Evolutionary conservation across 2,113 vertebrate species (phyloP).

Genomic region (Oreamnos americanus): DNA sequence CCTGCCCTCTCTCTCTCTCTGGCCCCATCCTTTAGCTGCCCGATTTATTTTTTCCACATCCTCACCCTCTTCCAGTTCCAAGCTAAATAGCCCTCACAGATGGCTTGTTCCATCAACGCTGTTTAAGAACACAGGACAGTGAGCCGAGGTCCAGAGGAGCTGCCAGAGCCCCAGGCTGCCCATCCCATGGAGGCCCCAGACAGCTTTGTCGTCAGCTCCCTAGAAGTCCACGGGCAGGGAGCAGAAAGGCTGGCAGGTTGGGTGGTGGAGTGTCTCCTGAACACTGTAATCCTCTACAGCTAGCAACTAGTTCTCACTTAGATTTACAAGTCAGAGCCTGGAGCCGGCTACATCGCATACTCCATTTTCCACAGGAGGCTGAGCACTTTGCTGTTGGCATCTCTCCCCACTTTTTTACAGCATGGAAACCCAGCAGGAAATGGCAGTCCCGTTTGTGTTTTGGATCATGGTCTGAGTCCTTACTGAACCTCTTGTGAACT

Average conservation of each 20-base stretch:
- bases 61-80: conserved; percentile 68
- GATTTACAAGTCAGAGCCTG: conserved; percentile 68
- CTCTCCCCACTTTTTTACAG: conserved; percentile 54
- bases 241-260: conserved; percentile 29
- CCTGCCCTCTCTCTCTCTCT: conserved; percentile 60
- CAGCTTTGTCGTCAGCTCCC: conserved; percentile 44
- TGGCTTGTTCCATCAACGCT: conserved; percentile 68
- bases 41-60: conserved; percentile 72
- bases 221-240: not conserved
- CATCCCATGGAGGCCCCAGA: conserved; percentile 31
- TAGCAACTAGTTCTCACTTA: conserved; percentile 60
- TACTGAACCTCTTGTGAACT: conserved; percentile 60
- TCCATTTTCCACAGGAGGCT: conserved; percentile 59
- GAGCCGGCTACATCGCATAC: not conserved
- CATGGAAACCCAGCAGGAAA: conserved; percentile 66
- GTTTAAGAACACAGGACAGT: conserved; percentile 64
- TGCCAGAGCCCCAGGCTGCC: conserved; percentile 46
- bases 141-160: conserved; percentile 37
- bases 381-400: conserved; percentile 53
- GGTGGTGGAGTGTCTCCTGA: conserved; percentile 36
- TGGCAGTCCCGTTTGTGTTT: conserved; percentile 60
- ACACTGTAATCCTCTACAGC: conserved; percentile 50
- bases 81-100: conserved; percentile 71
- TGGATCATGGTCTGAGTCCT: conserved; percentile 59
- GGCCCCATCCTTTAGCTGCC: conserved; percentile 55